A percentile compares a stretch with the other conserved stretches of the same genome.
Conservation (phyloP, 1,140 invertebrate species). For the Melitaea cinxia region DNA sequence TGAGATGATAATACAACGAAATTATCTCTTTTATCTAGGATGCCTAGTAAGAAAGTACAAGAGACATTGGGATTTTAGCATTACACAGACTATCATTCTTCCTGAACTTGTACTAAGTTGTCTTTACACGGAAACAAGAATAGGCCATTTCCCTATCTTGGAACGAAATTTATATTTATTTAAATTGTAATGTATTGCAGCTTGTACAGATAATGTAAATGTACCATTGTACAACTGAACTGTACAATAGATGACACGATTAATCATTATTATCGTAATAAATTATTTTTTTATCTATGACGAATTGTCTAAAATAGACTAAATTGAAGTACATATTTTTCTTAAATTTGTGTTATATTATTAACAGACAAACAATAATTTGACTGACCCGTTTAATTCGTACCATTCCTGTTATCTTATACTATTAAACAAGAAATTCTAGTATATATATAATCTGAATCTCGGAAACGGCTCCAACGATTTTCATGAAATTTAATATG, state of each 20-base stretch:
- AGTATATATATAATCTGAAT: too few relatives aligned
- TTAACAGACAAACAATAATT: too few relatives aligned
- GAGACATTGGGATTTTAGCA: background rate
- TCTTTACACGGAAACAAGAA: slow-evolving; percentile 9
- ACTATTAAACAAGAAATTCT: too few relatives aligned
- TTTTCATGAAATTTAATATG: too few relatives aligned
- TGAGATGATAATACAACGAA: background rate
- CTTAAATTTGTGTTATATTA: too few relatives aligned
- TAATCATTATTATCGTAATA: background rate
- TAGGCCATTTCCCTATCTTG: slow-evolving; percentile 8
- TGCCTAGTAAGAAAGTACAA: background rate
- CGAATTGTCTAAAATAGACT: background rate
- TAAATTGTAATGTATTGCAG: background rate
- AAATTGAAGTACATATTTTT: too few relatives aligned
- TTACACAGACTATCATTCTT: background rate
- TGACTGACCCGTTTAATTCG: too few relatives aligned
- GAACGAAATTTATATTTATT: slow-evolving; percentile 6
- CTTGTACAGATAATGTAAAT: background rate
- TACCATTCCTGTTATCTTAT: too few relatives aligned
- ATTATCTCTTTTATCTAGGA: background rate
- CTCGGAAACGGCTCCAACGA: too few relatives aligned
- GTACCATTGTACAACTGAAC: background rate
- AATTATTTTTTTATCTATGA: background rate
- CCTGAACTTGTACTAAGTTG: slow-evolving; percentile 5
- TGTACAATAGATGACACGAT: background rate